Conservation (phyloP, 2,113 vertebrate species). For the Colaptes auratus region DNA sequence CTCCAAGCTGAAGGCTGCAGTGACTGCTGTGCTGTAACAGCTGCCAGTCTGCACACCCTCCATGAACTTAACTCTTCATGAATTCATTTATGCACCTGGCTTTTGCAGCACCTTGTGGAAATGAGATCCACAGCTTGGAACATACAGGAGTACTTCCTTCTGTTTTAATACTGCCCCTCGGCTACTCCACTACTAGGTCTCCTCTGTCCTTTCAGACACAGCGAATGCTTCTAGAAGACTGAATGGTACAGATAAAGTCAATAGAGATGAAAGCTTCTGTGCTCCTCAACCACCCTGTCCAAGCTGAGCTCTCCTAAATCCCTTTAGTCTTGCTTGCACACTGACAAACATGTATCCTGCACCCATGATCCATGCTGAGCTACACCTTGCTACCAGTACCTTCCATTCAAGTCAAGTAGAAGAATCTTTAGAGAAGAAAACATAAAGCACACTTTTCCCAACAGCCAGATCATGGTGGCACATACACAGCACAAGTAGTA, state of each 20-base stretch:
- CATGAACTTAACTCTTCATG: background rate
- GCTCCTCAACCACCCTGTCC: background rate
- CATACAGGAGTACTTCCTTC: background rate
- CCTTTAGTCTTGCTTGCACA: rapidly evolving
- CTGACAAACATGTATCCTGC: rapidly evolving
- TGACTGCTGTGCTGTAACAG: background rate
- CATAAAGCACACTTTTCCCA: background rate
- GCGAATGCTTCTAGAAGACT: rapidly evolving
- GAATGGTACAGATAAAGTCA: background rate
- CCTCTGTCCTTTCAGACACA: background rate
- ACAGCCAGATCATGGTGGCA: background rate
- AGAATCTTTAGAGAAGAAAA: background rate
- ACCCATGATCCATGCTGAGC: background rate
- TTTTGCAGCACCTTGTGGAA: background rate
- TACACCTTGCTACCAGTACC: background rate
- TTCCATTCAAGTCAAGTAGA: background rate
- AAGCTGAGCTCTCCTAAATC: background rate
- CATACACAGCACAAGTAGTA: background rate
- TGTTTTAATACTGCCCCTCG: background rate
- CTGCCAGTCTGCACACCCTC: background rate
- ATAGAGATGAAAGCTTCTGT: background rate
- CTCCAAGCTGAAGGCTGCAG: background rate
- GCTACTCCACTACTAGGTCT: background rate
- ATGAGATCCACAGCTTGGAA: background rate
- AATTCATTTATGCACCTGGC: background rate